Percentiles rank a stretch among this genome's conserved stretches.
Conservation (phyloP, 2,113 vertebrate species). For the Isichthys henryi region DNA sequence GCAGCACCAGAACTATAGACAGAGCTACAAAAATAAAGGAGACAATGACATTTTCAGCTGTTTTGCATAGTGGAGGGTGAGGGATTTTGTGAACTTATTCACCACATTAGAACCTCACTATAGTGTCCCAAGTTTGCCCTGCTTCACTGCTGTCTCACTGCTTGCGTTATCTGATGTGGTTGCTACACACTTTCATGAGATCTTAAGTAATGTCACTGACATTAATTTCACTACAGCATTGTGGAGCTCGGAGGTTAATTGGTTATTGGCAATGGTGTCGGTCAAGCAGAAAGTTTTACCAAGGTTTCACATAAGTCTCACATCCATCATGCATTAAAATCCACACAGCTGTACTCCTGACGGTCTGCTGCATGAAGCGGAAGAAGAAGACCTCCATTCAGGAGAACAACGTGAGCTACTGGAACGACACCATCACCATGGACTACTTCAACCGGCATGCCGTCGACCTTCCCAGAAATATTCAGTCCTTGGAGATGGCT, state of each 20-base stretch:
- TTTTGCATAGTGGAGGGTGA: neutral
- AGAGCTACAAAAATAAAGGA: neutral
- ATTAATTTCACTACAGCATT: neutral
- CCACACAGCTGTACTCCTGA: conserved; percentile 81
- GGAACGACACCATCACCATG: conserved; percentile 99
- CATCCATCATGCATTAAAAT: conserved; percentile 17
- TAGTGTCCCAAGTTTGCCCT: neutral
- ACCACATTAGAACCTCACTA: neutral
- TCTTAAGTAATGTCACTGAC: neutral
- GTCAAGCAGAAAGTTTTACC: neutral
- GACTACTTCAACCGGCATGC: conserved; percentile 97
- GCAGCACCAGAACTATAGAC: neutral
- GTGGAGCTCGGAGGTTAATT: neutral
- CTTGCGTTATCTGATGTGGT: neutral
- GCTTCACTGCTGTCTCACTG: neutral
- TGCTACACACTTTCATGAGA: neutral
- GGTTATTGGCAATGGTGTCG: neutral
- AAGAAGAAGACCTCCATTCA: conserved; percentile 90
- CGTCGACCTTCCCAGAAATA: conserved; percentile 89
- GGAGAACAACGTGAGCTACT: conserved; percentile 96
- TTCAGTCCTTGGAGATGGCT: conserved; percentile 85
- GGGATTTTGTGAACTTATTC: neutral
- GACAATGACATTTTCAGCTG: neutral
- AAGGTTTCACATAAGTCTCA: neutral
- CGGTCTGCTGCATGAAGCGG: conserved; percentile 90